Conservation (phyloP, 2,797 vertebrate species). For the Ptychadena robeensis region DNA sequence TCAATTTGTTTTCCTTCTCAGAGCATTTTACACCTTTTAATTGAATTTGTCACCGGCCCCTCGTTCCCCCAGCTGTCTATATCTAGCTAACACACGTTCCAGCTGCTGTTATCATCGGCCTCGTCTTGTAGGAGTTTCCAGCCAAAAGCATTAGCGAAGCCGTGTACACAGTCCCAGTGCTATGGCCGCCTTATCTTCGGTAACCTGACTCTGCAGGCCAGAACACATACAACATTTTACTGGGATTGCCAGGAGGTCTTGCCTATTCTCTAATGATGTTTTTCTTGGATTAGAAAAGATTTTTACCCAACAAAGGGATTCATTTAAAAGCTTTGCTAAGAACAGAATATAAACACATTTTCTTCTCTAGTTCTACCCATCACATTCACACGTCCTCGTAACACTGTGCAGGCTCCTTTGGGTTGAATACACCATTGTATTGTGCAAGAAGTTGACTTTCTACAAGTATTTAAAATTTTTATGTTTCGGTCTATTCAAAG, state of each 20-base stretch:
- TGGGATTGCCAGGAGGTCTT: slow-evolving; percentile 71
- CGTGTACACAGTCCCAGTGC: slow-evolving; percentile 34
- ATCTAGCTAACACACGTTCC: slow-evolving; percentile 71
- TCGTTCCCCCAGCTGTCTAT: slow-evolving; percentile 72
- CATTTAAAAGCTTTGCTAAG: slow-evolving; percentile 60
- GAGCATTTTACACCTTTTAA: slow-evolving; percentile 78
- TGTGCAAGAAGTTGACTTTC: no score
- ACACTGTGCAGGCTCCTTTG: not conserved
- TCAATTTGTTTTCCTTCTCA: slow-evolving; percentile 77
- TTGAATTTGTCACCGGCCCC: slow-evolving; percentile 78
- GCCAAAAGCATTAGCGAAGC: slow-evolving; percentile 72
- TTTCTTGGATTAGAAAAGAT: slow-evolving; percentile 64
- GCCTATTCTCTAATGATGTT: slow-evolving; percentile 68
- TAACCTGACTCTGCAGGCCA: slow-evolving; percentile 72
- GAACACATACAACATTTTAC: slow-evolving; percentile 70
- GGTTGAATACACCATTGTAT: not conserved
- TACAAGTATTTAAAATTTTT: no score
- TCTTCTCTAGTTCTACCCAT: slow-evolving; percentile 6
- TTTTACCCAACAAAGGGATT: slow-evolving; percentile 62
- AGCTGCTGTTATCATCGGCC: slow-evolving; percentile 71
- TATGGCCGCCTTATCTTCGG: slow-evolving; percentile 68
- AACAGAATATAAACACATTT: slow-evolving; percentile 23
- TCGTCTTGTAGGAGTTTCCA: slow-evolving; percentile 66
- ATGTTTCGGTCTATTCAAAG: not conserved
- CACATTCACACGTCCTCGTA: not conserved